phyloP scores from a whole-genome alignment of 2,113 vertebrate genomes.

The Sterrhoptilus dennistouni region DNA sequence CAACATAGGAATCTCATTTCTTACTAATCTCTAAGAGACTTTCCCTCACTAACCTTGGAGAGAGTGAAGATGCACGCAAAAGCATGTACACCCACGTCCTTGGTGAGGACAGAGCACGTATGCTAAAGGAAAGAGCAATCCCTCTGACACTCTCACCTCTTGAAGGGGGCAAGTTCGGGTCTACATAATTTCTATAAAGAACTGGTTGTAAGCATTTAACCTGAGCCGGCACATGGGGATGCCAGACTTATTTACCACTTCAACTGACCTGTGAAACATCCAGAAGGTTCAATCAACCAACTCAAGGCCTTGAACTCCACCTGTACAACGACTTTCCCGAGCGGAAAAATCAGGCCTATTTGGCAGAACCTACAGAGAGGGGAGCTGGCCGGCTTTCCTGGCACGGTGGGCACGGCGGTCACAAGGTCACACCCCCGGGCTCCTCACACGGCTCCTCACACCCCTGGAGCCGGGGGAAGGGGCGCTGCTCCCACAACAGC shows the following conservation, averaged over 20 bases:
- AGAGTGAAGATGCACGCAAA: neutral
- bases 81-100: neutral
- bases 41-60: neutral
- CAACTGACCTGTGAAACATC: neutral
- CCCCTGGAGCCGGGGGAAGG: neutral
- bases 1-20: neutral
- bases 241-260: neutral
- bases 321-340: too few species aligned
- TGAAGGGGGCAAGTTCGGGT: rapidly evolving
- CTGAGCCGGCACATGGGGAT: rapidly evolving
- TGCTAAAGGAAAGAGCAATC: rapidly evolving
- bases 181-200: rapidly evolving
- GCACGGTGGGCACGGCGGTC: rapidly evolving
- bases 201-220: rapidly evolving
- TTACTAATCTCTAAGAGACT: neutral
- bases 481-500: neutral
- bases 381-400: rapidly evolving
- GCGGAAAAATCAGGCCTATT: rapidly evolving
- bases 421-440: rapidly evolving
- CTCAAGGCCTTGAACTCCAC: neutral
- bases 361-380: neutral
- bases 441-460: neutral
- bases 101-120: neutral
- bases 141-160: neutral
- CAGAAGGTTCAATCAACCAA: neutral